Evolutionary conservation across 2,888 invertebrate genomes (phyloP).

Genomic region (Tipula unca): DNA sequence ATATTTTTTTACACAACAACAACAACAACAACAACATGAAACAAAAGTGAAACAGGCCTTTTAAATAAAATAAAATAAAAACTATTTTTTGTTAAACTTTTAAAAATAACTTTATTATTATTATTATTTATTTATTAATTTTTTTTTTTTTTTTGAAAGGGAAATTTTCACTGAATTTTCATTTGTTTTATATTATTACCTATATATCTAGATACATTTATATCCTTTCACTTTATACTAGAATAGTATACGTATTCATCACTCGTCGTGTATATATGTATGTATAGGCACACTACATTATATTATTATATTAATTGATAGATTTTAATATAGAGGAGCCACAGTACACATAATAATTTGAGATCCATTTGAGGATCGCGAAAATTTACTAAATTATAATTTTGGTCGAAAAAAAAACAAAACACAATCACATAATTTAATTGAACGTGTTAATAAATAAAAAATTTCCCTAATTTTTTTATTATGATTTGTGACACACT

Average conservation of each 20-base stretch:
- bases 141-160: not conserved
- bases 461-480: not conserved
- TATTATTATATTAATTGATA: not conserved
- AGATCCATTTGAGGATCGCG: not conserved
- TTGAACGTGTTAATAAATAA: not conserved
- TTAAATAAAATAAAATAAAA: not conserved
- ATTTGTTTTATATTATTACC: not conserved
- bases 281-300: too few species aligned
- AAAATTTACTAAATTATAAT: not conserved
- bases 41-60: slow-evolving; percentile 8
- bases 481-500: not conserved
- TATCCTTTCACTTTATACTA: not conserved
- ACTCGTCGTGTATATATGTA: too few species aligned
- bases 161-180: not conserved
- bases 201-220: not conserved
- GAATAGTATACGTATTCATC: not conserved
- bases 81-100: not conserved
- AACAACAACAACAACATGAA: not conserved
- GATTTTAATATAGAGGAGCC: not conserved
- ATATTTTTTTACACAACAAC: not conserved
- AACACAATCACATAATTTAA: not conserved
- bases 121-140: too few species aligned
- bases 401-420: not conserved
- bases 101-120: not conserved
- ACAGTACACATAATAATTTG: not conserved